phyloP scores from a whole-genome alignment of 2,113 vertebrate genomes.

The Sylvicapra grimmia region DNA sequence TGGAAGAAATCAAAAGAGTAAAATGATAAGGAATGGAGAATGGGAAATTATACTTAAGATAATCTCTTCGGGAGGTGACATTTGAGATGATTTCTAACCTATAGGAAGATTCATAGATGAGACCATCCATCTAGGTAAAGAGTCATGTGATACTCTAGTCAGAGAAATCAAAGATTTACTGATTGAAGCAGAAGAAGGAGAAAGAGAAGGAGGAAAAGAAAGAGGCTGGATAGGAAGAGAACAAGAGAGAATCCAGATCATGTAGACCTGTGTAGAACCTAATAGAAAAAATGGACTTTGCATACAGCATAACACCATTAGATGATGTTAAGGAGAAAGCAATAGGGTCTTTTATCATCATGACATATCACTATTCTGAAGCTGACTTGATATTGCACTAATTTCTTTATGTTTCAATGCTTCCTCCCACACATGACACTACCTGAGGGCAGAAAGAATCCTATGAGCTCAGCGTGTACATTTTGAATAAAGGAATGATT shows the following conservation, averaged over 20 bases:
- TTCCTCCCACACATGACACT: background rate
- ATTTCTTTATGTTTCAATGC: background rate
- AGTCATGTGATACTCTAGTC: too few species aligned
- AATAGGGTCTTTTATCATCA: background rate
- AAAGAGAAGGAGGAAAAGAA: background rate
- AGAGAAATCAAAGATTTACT: background rate
- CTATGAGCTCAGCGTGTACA: too few species aligned
- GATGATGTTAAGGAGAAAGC: background rate
- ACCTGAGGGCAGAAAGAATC: background rate
- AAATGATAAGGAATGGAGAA: background rate
- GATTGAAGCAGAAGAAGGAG: background rate
- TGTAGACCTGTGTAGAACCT: rapidly evolving
- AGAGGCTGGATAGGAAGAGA: background rate
- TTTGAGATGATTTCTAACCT: background rate
- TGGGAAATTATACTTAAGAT: background rate
- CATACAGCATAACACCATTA: background rate
- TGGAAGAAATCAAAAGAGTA: background rate
- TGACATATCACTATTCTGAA: background rate
- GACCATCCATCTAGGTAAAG: background rate
- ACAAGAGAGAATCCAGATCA: background rate
- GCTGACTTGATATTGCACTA: background rate
- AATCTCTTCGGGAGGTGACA: background rate
- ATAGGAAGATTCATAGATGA: background rate
- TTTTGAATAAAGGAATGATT: background rate
- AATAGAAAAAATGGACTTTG: background rate